These are phyloP conservation scores for Paraescarpia echinospica DNA, from an alignment of 1,140 invertebrate species.

Conservation along the genomic window DNA sequence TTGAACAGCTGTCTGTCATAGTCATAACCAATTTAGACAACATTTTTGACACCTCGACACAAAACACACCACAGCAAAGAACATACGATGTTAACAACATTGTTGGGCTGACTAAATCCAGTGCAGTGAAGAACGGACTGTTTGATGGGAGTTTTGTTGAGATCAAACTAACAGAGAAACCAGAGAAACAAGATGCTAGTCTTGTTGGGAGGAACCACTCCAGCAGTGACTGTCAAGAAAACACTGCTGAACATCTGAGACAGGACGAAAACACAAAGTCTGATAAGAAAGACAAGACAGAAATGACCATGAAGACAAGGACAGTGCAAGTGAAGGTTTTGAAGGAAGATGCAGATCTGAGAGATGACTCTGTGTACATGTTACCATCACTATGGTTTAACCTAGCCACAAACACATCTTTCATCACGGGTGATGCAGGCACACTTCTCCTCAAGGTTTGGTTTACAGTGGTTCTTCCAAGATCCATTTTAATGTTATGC, in stretches of 20 bases:
- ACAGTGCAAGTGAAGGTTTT: background rate
- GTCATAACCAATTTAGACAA: background rate
- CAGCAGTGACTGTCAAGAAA: background rate
- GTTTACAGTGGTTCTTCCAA: background rate
- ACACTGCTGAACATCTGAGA: background rate
- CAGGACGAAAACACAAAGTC: background rate
- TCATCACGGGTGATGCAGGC: background rate
- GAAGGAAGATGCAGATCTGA: background rate
- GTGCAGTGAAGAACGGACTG: background rate
- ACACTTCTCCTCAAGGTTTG: background rate
- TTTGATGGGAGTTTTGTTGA: constrained; percentile 1
- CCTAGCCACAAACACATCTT: background rate
- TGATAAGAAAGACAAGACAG: background rate
- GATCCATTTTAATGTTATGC: background rate
- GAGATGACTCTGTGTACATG: background rate
- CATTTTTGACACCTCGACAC: background rate
- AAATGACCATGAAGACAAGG: background rate
- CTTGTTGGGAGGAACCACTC: background rate
- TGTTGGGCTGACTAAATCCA: background rate
- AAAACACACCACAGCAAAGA: background rate
- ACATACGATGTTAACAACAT: background rate
- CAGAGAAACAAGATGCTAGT: background rate
- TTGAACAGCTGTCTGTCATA: background rate
- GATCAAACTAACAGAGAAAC: background rate
- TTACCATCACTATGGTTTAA: background rate